These are phyloP conservation scores for Nesogale talazaci DNA, from an alignment of 2,113 vertebrate species.

Conservation along the genomic window DNA sequence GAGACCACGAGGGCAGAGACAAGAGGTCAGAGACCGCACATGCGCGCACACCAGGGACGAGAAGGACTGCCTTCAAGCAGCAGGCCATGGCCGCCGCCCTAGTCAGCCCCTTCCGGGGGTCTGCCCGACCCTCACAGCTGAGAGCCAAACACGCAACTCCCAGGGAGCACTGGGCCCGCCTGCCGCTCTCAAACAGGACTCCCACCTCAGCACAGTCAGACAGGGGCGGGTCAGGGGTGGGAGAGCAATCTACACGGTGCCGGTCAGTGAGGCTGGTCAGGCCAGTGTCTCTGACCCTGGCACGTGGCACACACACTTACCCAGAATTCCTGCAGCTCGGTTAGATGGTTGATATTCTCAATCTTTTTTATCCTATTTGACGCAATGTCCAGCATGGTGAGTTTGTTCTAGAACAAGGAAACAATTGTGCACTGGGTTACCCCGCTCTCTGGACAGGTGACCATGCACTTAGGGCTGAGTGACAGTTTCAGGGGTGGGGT, in stretches of 20 bases:
- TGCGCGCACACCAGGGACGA: no score
- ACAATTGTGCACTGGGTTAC: conserved; percentile 49
- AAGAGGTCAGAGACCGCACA: no score
- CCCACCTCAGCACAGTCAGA: no score
- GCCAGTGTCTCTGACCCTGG: fast-evolving
- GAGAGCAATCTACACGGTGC: neutral
- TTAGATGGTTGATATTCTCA: conserved; percentile 96
- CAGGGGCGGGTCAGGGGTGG: no score
- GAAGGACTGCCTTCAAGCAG: no score
- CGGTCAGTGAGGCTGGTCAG: fast-evolving
- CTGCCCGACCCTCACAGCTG: no score
- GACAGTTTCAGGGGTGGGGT: neutral
- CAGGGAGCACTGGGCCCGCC: neutral
- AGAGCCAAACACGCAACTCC: no score
- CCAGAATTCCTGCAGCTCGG: conserved; percentile 99
- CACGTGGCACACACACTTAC: conserved; percentile 81
- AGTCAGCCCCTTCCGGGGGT: no score
- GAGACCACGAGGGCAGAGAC: no score
- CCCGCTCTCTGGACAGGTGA: neutral
- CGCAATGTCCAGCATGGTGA: conserved; percentile 98
- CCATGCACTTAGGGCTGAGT: fast-evolving
- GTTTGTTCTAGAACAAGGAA: conserved; percentile 93
- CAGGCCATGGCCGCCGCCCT: no score
- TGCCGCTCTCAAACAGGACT: no score
- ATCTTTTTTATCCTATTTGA: conserved; percentile 98